Evolutionary conservation across 2,888 invertebrate genomes (phyloP).

Genomic region (Drosophila nigritarsus): DNA sequence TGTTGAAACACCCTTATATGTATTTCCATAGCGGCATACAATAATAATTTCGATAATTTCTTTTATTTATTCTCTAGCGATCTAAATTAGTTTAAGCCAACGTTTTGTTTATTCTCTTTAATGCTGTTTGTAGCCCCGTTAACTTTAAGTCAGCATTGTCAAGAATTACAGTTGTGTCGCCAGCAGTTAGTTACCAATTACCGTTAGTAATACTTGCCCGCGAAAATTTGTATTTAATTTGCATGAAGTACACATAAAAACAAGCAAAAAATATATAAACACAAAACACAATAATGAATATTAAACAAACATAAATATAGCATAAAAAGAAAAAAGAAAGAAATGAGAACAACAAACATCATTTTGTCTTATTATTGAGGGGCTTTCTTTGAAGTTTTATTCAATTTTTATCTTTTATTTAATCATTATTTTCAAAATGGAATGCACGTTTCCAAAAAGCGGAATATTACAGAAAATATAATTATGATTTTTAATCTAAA

Average conservation of each 20-base stretch:
- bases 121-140: conserved; percentile 21
- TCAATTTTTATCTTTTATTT: conserved; percentile 1
- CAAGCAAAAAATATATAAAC: conserved; percentile 18
- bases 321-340: conserved; percentile 44
- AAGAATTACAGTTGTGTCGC: conserved; percentile 34
- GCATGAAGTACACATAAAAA: conserved; percentile 52
- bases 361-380: conserved; percentile 69
- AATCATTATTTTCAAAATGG: not conserved
- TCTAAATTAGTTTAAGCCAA: conserved; percentile 54
- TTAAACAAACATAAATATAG: conserved; percentile 55
- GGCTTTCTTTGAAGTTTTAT: conserved; percentile 9
- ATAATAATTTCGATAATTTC: conserved; percentile 11
- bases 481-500: not conserved
- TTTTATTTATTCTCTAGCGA: conserved; percentile 71
- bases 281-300: conserved; percentile 46
- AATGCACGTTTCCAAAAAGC: not conserved
- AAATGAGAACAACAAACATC: conserved; percentile 53
- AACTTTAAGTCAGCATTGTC: conserved; percentile 34
- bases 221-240: conserved; percentile 52
- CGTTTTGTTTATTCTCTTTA: conserved; percentile 42
- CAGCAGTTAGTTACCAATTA: conserved; percentile 39
- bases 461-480: not conserved
- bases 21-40: conserved; percentile 19
- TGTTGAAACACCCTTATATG: conserved; percentile 8
- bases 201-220: conserved; percentile 37